phyloP scores from a whole-genome alignment of 2,113 vertebrate genomes.

The Galeopterus variegatus region DNA sequence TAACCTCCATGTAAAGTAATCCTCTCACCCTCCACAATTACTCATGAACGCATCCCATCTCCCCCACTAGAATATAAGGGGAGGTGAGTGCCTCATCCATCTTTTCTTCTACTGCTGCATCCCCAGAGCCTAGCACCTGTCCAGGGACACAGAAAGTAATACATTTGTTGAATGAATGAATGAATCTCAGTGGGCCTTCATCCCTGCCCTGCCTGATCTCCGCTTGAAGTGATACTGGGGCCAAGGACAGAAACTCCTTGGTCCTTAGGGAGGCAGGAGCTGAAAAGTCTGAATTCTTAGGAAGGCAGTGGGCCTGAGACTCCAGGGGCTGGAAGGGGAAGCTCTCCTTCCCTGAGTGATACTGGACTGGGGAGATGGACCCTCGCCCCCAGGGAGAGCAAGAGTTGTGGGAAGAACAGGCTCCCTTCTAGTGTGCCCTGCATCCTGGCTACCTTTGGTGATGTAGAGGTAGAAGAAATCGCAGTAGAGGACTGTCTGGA shows the following conservation, averaged over 20 bases:
- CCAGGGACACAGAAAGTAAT: neutral
- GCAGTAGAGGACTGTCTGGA: conserved; percentile 89
- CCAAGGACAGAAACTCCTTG: neutral
- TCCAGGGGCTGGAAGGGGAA: neutral
- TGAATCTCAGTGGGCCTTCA: neutral
- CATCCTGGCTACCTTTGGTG: conserved; percentile 86
- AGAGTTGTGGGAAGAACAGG: neutral
- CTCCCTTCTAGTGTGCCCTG: neutral
- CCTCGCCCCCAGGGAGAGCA: neutral
- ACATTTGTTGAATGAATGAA: neutral
- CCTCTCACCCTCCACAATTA: neutral
- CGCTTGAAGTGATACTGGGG: neutral
- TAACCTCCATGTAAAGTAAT: neutral
- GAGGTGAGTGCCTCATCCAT: accelerated
- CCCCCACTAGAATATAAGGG: too few species aligned
- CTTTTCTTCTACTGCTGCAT: neutral
- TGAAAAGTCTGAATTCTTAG: neutral
- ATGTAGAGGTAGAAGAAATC: conserved; percentile 91
- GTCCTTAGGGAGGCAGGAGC: neutral
- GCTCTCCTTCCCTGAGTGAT: neutral
- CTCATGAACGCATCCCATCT: neutral
- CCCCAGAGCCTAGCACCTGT: neutral
- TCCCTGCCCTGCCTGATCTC: neutral
- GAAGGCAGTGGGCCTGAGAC: too few species aligned
- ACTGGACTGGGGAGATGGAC: neutral